Percentiles rank a stretch among this genome's conserved stretches.
Evolutionary conservation across 2,113 vertebrate genomes (phyloP).

Genomic region (Saccopteryx leptura): DNA sequence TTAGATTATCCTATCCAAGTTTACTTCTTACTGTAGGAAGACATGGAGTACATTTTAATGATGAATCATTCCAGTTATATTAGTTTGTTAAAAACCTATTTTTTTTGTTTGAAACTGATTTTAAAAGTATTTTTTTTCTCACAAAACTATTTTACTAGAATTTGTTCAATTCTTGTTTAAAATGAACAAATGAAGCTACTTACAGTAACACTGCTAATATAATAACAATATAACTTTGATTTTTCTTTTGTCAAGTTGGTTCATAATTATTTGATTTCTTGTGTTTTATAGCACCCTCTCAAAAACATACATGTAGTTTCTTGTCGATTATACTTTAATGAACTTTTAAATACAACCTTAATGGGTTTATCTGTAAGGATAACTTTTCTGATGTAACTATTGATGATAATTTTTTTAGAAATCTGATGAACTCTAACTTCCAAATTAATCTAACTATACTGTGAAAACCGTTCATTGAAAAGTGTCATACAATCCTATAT

Average conservation of each 20-base stretch:
- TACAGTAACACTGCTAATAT: background rate
- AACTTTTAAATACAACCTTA: conserved; percentile 36
- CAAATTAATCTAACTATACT: conserved; percentile 15
- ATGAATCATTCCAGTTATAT: background rate
- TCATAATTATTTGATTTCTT: background rate
- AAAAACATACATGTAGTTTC: conserved; percentile 29
- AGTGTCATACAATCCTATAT: background rate
- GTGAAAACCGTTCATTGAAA: conserved; percentile 61
- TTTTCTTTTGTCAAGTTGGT: background rate
- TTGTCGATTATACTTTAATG: background rate
- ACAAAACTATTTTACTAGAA: conserved; percentile 34
- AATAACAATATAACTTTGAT: background rate
- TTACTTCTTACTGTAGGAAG: background rate
- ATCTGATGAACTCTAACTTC: conserved; percentile 10
- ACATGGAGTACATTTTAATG: background rate
- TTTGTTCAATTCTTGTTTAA: conserved; percentile 27
- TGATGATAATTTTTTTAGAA: conserved; percentile 64
- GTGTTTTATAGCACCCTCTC: background rate
- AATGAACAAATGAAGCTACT: background rate
- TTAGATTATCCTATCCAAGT: background rate
- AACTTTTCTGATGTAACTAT: conserved; percentile 36
- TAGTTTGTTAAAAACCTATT: conserved; percentile 44
- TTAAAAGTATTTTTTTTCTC: conserved; percentile 55
- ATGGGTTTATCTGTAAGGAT: background rate
- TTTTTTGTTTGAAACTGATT: conserved; percentile 52